Conservation (phyloP, 2,797 vertebrate genomes). For the Brachyrhaphis roseni region DNA sequence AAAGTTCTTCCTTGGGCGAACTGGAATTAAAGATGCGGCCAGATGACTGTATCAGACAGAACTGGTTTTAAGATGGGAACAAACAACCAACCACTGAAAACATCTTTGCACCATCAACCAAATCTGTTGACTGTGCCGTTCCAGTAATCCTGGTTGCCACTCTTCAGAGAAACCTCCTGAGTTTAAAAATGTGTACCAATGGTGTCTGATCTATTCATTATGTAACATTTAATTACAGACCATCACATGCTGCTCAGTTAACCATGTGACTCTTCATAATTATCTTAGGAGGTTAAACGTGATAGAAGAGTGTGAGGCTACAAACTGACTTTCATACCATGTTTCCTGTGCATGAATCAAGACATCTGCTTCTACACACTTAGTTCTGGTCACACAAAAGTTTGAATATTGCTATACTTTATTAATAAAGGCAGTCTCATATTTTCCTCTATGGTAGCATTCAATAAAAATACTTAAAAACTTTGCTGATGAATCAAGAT, state of each 20-base stretch:
- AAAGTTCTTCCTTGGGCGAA: too few species aligned
- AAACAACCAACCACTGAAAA: not conserved
- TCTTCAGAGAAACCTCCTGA: conserved; percentile 31
- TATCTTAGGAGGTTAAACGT: conserved; percentile 55
- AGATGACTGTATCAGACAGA: not conserved
- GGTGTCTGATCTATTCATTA: conserved; percentile 69
- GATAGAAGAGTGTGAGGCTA: conserved; percentile 24
- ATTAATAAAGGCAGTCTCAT: conserved; percentile 11
- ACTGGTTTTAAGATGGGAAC: not conserved
- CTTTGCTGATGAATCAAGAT: conserved; percentile 37
- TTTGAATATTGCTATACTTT: not conserved
- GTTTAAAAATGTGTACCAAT: conserved; percentile 33
- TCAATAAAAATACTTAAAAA: conserved; percentile 19
- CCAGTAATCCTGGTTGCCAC: conserved; percentile 11
- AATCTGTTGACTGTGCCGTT: not conserved
- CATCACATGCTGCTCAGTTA: conserved; percentile 60
- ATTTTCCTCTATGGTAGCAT: conserved; percentile 1
- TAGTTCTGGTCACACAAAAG: not conserved
- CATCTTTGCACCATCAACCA: not conserved
- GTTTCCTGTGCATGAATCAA: not conserved
- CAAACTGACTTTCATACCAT: conserved; percentile 16
- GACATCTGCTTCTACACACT: conserved; percentile 1
- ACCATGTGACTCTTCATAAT: conserved; percentile 53
- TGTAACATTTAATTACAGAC: conserved; percentile 73
- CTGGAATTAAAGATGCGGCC: not conserved